A percentile compares a stretch with the other conserved stretches of the same genome.
phyloP scores from a whole-genome alignment of 1,140 invertebrate species.

The Thalassaphorura encarpata region DNA sequence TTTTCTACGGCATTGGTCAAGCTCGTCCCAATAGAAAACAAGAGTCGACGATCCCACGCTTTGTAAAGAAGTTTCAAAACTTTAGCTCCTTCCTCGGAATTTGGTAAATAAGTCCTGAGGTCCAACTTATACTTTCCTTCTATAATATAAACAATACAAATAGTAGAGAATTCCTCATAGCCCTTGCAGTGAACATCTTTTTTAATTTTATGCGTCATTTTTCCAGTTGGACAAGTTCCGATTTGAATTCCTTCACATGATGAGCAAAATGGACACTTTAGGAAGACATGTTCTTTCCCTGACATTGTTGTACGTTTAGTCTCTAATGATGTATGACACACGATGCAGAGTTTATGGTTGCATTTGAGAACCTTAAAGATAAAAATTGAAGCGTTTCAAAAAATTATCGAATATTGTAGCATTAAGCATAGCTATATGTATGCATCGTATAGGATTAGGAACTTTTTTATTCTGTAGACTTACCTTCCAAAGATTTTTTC shows the following conservation, averaged over 20 bases:
- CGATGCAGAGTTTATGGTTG: neutral
- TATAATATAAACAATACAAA: neutral
- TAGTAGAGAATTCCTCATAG: neutral
- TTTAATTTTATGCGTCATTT: neutral
- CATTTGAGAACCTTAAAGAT: conserved; percentile 26
- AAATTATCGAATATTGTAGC: too few relatives aligned
- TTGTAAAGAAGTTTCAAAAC: neutral
- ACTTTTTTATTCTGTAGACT: too few relatives aligned
- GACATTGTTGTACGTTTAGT: conserved; percentile 2
- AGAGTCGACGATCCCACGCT: conserved; percentile 6
- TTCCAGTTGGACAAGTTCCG: conserved; percentile 2
- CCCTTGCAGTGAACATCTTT: neutral
- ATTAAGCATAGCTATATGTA: too few relatives aligned
- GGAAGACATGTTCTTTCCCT: neutral
- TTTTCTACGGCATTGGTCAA: neutral
- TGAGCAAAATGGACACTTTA: conserved; percentile 8
- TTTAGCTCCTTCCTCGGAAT: neutral
- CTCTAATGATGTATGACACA: neutral
- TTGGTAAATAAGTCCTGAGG: neutral
- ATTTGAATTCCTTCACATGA: neutral
- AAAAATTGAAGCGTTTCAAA: too few relatives aligned
- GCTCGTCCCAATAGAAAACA: conserved; percentile 6
- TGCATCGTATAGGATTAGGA: too few relatives aligned
- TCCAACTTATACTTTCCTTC: neutral
- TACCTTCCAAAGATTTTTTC: too few relatives aligned